Conservation (phyloP, 2,797 vertebrate species). For the Amazonetta brasiliensis region DNA sequence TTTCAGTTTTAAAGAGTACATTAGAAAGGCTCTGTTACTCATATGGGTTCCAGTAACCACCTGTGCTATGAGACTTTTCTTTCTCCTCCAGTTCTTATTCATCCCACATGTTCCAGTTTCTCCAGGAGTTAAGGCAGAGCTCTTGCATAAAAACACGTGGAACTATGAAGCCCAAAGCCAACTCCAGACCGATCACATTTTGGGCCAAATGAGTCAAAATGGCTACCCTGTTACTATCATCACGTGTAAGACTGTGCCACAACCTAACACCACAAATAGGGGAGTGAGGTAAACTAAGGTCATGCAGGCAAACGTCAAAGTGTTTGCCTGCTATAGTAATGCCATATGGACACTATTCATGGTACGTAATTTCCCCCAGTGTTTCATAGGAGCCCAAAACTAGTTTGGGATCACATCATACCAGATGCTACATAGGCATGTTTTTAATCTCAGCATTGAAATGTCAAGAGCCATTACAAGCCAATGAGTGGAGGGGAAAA, state of each 20-base stretch:
- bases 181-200: background rate
- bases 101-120: background rate
- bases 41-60: background rate
- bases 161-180: background rate
- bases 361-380: background rate
- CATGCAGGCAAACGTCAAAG: background rate
- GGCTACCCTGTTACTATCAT: background rate
- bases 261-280: background rate
- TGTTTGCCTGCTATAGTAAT: background rate
- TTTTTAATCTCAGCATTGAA: background rate
- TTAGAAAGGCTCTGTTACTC: background rate
- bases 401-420: background rate
- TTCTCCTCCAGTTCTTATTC: background rate
- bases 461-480: background rate
- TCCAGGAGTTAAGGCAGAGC: background rate
- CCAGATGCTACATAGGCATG: background rate
- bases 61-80: background rate
- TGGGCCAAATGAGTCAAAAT: background rate
- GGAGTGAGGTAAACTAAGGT: slow-evolving; percentile 3
- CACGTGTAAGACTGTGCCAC: background rate
- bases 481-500: background rate
- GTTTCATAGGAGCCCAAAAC: background rate
- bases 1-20: background rate
- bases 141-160: background rate
- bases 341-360: background rate